Evolutionary conservation across 1,140 invertebrate species (phyloP).

Genomic region (Drosophila orena): DNA sequence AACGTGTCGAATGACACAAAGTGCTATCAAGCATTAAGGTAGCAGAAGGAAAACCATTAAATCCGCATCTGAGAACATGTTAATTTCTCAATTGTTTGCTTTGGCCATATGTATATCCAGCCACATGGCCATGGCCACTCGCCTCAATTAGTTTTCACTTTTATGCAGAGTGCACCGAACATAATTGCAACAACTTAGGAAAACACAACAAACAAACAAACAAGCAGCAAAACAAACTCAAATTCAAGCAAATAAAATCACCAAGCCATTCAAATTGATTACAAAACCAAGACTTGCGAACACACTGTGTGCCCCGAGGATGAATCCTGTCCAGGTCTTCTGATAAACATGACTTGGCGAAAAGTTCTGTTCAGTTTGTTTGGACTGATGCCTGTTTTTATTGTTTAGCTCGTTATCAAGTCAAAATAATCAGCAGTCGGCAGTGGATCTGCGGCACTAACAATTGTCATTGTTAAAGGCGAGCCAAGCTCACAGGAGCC

Average conservation of each 20-base stretch:
- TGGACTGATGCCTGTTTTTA: conserved; percentile 77
- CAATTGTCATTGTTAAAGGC: conserved; percentile 82
- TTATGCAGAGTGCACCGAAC: conserved; percentile 44
- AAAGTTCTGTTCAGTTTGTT: conserved; percentile 51
- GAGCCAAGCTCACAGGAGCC: conserved; percentile 64
- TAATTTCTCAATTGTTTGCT: conserved; percentile 46
- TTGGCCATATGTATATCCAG: not conserved
- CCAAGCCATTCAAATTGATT: conserved; percentile 79
- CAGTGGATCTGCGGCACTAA: conserved; percentile 51
- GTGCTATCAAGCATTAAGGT: conserved; percentile 55
- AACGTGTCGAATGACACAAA: conserved; percentile 48
- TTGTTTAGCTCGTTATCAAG: conserved; percentile 84
- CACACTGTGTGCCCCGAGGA: conserved; percentile 3
- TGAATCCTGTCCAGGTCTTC: conserved; percentile 57
- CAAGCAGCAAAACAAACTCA: conserved; percentile 57
- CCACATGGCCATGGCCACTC: not conserved
- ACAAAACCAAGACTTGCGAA: conserved; percentile 28
- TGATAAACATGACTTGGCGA: conserved; percentile 78
- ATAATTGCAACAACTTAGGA: conserved; percentile 81
- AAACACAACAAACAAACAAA: conserved; percentile 81
- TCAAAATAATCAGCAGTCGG: conserved; percentile 81
- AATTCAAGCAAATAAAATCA: conserved; percentile 44
- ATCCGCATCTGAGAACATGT: conserved; percentile 44
- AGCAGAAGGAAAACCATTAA: conserved; percentile 41
- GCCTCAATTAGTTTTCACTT: conserved; percentile 56